Evolutionary conservation across 30 jellyfish, hydroid and myxozoan species (phyloP), one percentile per base, ranked within the genome.

Genomic region (Sanderia malayensis): DNA sequence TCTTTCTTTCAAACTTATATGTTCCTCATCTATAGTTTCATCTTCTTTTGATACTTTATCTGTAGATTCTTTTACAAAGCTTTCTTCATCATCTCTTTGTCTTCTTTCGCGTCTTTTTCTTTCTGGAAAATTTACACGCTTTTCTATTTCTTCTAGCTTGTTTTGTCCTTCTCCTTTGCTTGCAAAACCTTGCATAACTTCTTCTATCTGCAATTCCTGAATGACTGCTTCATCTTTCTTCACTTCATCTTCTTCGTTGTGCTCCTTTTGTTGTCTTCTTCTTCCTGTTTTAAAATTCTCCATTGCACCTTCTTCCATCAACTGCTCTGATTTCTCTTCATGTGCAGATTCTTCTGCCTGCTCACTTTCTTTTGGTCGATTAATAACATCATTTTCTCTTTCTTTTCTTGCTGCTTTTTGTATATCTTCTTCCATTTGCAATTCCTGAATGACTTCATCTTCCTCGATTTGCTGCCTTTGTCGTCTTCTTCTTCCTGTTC

Each of bases 41-140:
- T 59, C 71, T 59, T 25, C 74, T 59, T 59, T n/a, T n/a, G n/a
- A n/a, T n/a, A n/a, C n/a, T n/a, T n/a, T 41, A 41, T 41, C 55
- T 6, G 15, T 41, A 8, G 55, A 8, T 41, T 41, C 55, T 41
- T 41, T 15, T 6, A 15, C 55, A 41, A 41, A 41, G 9, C 1
- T 28, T 49, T 26, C 70, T 22, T 74, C 70, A 19, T 24, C 64
- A 49, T 49, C 46, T 32, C 61, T 33, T 59, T 64, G 32, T 25
- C n/a, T 2, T 47, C 25, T 7, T 11, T 27, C 15, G 37, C 71
- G n/a, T 34, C 30, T 1, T 60, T 60, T 46, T 31, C 76, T 59
- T 74, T 58, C 70, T 44, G 32, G 26, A 8, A 60, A 37, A 47
- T 61, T 37, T 37, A 4, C 64, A 9, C 18, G 64, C 64, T 49